Evolutionary conservation across 2,113 vertebrate genomes (phyloP).

Genomic region (Percina caprodes): DNA sequence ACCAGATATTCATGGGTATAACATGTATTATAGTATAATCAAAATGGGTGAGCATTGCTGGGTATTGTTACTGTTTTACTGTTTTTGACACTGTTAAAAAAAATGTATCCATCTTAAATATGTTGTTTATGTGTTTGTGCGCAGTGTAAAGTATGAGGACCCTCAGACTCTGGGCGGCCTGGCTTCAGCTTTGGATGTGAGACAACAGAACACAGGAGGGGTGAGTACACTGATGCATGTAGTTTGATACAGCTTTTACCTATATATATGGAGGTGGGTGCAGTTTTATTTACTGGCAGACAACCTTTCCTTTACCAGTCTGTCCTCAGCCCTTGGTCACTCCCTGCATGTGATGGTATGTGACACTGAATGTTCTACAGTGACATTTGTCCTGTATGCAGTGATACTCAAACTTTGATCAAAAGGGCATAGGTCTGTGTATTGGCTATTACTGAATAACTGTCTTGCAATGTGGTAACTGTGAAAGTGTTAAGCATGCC

Average conservation of each 20-base stretch:
- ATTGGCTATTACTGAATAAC: neutral
- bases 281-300: slow-evolving; percentile 11
- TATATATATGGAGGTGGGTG: slow-evolving; percentile 7
- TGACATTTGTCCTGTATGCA: slow-evolving; percentile 11
- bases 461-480: neutral
- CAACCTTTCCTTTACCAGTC: neutral
- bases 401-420: slow-evolving; percentile 26
- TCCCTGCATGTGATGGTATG: slow-evolving; percentile 46
- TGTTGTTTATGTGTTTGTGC: slow-evolving; percentile 30
- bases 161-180: slow-evolving; percentile 90
- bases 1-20: neutral
- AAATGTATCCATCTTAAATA: neutral
- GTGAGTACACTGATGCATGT: slow-evolving; percentile 84
- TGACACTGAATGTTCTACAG: slow-evolving; percentile 9
- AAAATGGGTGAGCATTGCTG: neutral
- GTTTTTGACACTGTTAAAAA: neutral
- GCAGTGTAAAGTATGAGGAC: slow-evolving; percentile 93
- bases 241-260: slow-evolving; percentile 7
- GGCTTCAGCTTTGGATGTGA: slow-evolving; percentile 89
- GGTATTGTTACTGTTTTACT: neutral
- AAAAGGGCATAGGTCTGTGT: neutral
- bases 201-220: slow-evolving; percentile 92
- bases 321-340: slow-evolving; percentile 19
- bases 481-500: neutral
- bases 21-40: neutral